Evolutionary conservation across 2,888 invertebrate species (phyloP).

Genomic region (Schizaphis graminum): DNA sequence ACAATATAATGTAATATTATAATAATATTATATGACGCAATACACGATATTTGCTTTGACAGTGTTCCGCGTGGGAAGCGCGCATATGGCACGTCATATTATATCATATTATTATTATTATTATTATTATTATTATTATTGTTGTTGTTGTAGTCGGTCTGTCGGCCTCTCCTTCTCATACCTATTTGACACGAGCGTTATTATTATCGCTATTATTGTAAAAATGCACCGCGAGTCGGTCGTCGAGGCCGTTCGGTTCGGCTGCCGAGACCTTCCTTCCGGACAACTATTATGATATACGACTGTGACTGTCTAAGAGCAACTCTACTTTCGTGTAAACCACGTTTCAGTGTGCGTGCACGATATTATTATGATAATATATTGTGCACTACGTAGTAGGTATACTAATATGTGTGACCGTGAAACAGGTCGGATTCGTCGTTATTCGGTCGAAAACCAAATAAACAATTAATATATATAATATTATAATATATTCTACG

Average conservation of each 20-base stretch:
- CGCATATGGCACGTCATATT: neutral
- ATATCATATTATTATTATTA: neutral
- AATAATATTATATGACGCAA: conserved; percentile 8
- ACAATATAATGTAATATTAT: neutral
- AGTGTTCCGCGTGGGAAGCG: conserved; percentile 33
- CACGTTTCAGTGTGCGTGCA: neutral
- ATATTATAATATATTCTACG: neutral
- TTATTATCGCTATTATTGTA: conserved; percentile 14
- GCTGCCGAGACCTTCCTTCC: conserved; percentile 42
- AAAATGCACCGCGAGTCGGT: neutral
- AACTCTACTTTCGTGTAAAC: neutral
- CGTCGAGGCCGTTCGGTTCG: conserved; percentile 27
- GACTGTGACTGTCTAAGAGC: neutral
- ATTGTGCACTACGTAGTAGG: neutral
- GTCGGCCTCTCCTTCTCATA: conserved; percentile 11
- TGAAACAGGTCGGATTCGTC: neutral
- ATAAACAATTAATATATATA: neutral
- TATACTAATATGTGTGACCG: neutral
- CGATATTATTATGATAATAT: neutral
- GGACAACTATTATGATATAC: neutral
- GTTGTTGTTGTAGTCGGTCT: neutral
- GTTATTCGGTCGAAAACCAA: neutral
- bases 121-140: neutral
- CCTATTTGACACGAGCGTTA: neutral
- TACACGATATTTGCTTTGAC: neutral